Evolutionary conservation across 2,888 invertebrate genomes (phyloP).

Genomic region (Periphyllus acericola): DNA sequence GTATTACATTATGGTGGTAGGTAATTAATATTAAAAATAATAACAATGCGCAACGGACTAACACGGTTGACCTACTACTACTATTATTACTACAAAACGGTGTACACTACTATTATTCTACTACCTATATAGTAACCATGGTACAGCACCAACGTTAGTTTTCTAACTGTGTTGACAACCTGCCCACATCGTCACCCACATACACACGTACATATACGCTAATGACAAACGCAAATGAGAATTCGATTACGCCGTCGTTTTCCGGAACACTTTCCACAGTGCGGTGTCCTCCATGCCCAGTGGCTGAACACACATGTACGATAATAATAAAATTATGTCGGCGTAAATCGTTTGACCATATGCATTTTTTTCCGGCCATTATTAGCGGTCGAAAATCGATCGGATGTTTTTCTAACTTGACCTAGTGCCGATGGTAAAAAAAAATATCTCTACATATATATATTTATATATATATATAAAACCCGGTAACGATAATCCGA

Average conservation of each 20-base stretch:
- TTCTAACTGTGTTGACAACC: slow-evolving; percentile 8
- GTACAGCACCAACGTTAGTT: not conserved
- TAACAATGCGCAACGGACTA: not conserved
- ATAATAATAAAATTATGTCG: not conserved
- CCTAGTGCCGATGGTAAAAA: slow-evolving; percentile 23
- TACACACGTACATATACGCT: not conserved
- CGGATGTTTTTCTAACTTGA: slow-evolving; percentile 17
- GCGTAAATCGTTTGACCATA: slow-evolving; percentile 10
- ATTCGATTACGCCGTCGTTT: slow-evolving; percentile 41
- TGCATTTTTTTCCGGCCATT: not conserved
- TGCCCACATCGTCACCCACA: slow-evolving; percentile 45
- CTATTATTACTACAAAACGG: too few relatives aligned
- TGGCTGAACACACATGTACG: not conserved
- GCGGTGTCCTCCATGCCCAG: not conserved
- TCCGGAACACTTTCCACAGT: slow-evolving; percentile 52
- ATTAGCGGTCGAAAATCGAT: slow-evolving; percentile 25
- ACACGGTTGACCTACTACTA: slow-evolving; percentile 1
- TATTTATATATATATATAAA: too few relatives aligned
- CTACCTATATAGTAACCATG: not conserved
- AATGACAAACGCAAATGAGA: slow-evolving; percentile 25
- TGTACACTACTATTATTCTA: not conserved
- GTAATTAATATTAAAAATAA: not conserved
- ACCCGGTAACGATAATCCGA: slow-evolving; percentile 8
- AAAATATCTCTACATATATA: too few relatives aligned
- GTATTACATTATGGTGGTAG: not conserved